Base-by-base conservation (phyloP, 1,140 invertebrate genomes). In the Cydia pomonella region DNA sequence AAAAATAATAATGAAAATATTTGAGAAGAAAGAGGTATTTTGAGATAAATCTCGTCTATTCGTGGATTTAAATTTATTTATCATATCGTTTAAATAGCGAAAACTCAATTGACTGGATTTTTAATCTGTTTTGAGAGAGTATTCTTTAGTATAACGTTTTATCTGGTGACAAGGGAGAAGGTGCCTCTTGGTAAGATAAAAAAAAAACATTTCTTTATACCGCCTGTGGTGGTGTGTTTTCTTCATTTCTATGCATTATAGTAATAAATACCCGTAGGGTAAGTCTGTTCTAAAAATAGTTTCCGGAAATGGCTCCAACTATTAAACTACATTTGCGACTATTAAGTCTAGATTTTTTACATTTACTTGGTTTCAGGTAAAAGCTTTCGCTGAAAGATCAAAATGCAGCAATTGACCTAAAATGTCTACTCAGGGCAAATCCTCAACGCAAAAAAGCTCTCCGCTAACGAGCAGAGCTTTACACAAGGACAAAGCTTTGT, bases 331-430 rank as follows among this genome's bases (percentile, higher is more conserved):
- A 59, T 59, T 23, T 59, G 21, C n/a, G 4, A 53, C 50, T 18
- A 53, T 18, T 53, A 18, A 53, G n/a, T 18, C n/a, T 53, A 18
- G n/a, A 53, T 18, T 10, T 53, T 53, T 18, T 53, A 53, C 4
- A 53, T 53, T 53, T 18, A 21, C n/a, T 44, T 44, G 41, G 41
- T 44, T 33, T 16, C 63, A 66, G 29, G 64, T 69, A 33, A 38
- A 38, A 66, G 25, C 13, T 66, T 69, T 69, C 27, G 6, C 64
- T 69, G 12, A n/a, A 23, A 33, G 64, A 66, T 66, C 53, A 23
- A 59, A 66, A 66, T 66, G 63, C 63, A 66, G 63, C 63, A 66
- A 66, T 66, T 66, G 63, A 66, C 63, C 63, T 66, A 66, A 66
- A 66, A 66, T 69, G 64, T 69, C 64, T 33, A 69, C 33, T 69